Evolutionary conservation across 2,888 invertebrate genomes (phyloP), one percentile per base, ranked within the genome.

Genomic region (Siphlonurus alternatus): DNA sequence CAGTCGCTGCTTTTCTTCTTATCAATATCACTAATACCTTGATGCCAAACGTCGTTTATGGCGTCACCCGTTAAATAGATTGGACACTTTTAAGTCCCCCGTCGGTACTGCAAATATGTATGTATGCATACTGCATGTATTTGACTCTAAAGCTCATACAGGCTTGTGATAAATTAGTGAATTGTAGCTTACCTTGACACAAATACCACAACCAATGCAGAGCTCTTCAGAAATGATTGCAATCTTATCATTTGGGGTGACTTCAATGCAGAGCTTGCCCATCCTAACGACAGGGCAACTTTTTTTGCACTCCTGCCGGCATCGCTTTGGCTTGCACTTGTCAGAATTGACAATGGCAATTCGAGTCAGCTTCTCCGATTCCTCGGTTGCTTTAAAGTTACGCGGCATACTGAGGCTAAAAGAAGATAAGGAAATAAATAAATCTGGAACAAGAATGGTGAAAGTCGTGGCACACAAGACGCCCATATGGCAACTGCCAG

Each of bases 241-340:
- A 70, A 98, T 94, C 79, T 98, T 98, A 72, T 91, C 94, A 71
- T 92, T 91, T 15, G 96, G 89, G 59, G 87, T 85, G 56, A 99
- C 99, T 82, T 99, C 97, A 72, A 99, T 99, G 76, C 99, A 99
- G 54, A 98, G 83, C 77, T 99, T 99, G 74, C 98, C 99, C 94
- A 97, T 97, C 70, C 98, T 85, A 66, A 97, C 97, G 65, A 99
- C 98, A 1, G 99, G 99, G 77, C 99, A 99, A 63, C 93, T 93
- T 73, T 94, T 93, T 75, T 99, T 99, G 79, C 99, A 99, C 74
- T 98, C 97, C 76, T 98, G 97, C 65, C 96, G 86, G 79, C 99
- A 99, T 82, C 97, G 83, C 78, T 99, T 99, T 1, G 99, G 99
- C 76, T 99, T 99, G 78, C 99, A 99, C 74, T 95, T 93, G 79